phyloP scores from a whole-genome alignment of 2,888 invertebrate species.

The Oscheius myriophilus region DNA sequence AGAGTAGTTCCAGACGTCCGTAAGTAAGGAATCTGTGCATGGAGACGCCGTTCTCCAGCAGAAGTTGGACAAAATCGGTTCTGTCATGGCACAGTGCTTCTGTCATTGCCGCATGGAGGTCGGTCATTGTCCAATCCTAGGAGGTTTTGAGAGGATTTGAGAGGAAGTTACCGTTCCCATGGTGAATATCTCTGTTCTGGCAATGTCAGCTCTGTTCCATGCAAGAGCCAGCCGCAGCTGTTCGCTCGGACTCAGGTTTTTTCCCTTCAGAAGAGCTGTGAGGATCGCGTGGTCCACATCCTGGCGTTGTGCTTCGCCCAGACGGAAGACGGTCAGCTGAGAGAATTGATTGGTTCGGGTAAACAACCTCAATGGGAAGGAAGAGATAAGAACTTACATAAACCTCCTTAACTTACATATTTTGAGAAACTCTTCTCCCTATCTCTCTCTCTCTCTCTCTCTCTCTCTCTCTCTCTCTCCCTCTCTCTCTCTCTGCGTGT shows the following conservation, averaged over 20 bases:
- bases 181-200: slow-evolving; percentile 80
- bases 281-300: slow-evolving; percentile 95
- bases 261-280: slow-evolving; percentile 86
- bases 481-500: too few species aligned
- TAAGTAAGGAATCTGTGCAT: slow-evolving; percentile 97
- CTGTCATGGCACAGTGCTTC: slow-evolving; percentile 97
- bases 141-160: slow-evolving; percentile 73
- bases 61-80: slow-evolving; percentile 96
- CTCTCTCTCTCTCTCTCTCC: not conserved
- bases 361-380: too few species aligned
- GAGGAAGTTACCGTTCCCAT: slow-evolving; percentile 35
- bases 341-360: not conserved
- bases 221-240: slow-evolving; percentile 92
- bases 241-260: slow-evolving; percentile 60
- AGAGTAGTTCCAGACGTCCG: slow-evolving; percentile 87
- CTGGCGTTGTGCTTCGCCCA: slow-evolving; percentile 85
- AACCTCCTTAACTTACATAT: too few species aligned
- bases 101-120: slow-evolving; percentile 97
- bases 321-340: slow-evolving; percentile 92
- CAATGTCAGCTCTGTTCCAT: slow-evolving; percentile 98
- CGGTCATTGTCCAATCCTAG: slow-evolving; percentile 93
- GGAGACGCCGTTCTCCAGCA: slow-evolving; percentile 95
- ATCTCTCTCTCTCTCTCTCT: slow-evolving; percentile 32
- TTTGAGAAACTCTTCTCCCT: too few species aligned
- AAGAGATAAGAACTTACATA: too few species aligned